These are phyloP conservation scores for Micronisus gabar DNA, from an alignment of 2,113 vertebrate species.

Conservation along the genomic window DNA sequence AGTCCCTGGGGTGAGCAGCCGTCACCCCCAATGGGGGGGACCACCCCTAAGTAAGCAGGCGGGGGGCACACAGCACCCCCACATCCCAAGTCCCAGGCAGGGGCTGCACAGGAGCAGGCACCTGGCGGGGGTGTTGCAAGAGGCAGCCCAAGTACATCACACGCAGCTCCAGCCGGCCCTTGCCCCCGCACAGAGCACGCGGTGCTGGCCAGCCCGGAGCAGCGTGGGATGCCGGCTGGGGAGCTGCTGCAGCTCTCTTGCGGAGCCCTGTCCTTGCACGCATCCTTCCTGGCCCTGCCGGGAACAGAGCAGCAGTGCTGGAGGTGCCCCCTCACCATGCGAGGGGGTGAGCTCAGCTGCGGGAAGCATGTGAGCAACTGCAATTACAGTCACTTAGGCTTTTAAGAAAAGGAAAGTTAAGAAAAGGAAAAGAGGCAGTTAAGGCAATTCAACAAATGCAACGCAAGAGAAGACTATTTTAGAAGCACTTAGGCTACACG, in stretches of 20 bases:
- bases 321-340: not conserved
- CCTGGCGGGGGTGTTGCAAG: not conserved
- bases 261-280: fast-evolving
- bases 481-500: not conserved
- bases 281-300: fast-evolving
- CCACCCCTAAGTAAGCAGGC: not conserved
- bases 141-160: not conserved
- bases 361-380: not conserved
- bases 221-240: fast-evolving
- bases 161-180: not conserved
- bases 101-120: not conserved
- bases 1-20: not conserved
- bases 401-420: not conserved
- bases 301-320: not conserved
- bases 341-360: not conserved
- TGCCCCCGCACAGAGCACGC: not conserved
- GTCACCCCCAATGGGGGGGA: fast-evolving
- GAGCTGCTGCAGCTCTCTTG: fast-evolving
- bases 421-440: not conserved
- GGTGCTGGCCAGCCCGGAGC: not conserved
- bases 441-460: not conserved
- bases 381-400: not conserved
- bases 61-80: not conserved
- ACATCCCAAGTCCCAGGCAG: not conserved
- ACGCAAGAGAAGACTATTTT: not conserved